Percentiles rank a stretch among this genome's conserved stretches.
These are phyloP conservation scores for Odontamblyopus lacepedii DNA, from an alignment of 2,797 vertebrate genomes.

Conservation along the genomic window DNA sequence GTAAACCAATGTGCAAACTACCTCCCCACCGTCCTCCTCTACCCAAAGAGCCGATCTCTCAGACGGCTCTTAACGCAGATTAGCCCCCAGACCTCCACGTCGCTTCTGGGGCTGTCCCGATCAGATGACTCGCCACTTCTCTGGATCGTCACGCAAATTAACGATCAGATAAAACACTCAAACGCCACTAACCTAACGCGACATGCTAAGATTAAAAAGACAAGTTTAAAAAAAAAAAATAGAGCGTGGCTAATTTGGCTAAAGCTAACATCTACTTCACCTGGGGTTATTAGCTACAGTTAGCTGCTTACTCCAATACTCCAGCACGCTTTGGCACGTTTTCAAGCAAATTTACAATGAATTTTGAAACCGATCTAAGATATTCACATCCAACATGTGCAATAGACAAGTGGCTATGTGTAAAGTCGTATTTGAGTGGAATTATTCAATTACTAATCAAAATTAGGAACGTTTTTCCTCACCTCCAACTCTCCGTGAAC, in stretches of 20 bases:
- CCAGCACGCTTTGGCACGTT: not conserved
- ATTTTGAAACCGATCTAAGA: not conserved
- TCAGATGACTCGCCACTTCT: not conserved
- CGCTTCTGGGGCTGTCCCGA: not conserved
- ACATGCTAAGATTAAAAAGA: not conserved
- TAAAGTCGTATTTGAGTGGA: accelerated
- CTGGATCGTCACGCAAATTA: not conserved
- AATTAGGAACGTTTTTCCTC: conserved; percentile 54
- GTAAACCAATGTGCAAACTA: not conserved
- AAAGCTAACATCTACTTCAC: conserved; percentile 31
- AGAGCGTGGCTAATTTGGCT: not conserved
- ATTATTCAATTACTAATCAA: not conserved
- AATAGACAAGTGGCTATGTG: not conserved
- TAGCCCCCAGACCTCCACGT: not conserved
- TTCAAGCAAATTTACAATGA: conserved; percentile 4
- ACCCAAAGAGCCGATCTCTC: not conserved
- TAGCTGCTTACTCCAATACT: conserved; percentile 32
- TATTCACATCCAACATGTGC: not conserved
- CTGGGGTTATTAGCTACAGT: conserved; percentile 49
- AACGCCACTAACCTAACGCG: not conserved
- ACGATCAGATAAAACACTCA: not conserved
- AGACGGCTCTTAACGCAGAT: not conserved
- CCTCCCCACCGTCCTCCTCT: too few species aligned
- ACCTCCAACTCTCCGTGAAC: conserved; percentile 67
- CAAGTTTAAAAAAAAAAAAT: not conserved